Evolutionary conservation across 2,113 vertebrate species (phyloP).

Genomic region (Athene cunicularia): DNA sequence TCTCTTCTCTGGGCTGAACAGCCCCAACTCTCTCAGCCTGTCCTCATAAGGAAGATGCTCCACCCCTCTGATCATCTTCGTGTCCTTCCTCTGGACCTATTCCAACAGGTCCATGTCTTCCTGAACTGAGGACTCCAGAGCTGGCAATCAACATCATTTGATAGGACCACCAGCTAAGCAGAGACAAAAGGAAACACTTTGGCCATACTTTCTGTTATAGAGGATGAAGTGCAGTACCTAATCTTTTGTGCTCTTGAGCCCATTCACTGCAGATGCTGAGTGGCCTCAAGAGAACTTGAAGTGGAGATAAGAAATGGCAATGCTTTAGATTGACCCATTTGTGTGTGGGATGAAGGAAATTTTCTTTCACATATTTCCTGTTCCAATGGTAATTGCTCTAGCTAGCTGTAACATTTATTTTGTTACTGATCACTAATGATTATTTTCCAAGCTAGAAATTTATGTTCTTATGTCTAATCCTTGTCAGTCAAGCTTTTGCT

Average conservation of each 20-base stretch:
- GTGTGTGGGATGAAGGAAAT: background rate
- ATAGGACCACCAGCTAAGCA: background rate
- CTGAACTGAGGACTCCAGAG: background rate
- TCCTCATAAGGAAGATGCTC: accelerated
- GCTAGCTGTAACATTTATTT: background rate
- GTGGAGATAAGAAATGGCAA: background rate
- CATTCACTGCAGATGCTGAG: background rate
- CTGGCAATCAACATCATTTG: background rate
- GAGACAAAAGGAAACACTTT: background rate
- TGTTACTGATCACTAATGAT: background rate
- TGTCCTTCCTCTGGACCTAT: accelerated
- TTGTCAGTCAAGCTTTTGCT: background rate
- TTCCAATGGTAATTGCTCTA: background rate
- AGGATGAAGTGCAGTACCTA: background rate
- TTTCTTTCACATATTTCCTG: background rate
- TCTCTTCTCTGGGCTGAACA: background rate
- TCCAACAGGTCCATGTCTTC: background rate
- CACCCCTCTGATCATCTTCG: background rate
- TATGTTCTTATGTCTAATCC: background rate
- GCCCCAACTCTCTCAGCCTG: background rate
- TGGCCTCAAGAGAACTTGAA: background rate
- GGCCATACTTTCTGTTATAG: background rate
- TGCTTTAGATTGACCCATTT: background rate
- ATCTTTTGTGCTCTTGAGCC: background rate
- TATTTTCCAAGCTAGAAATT: background rate